Evolutionary conservation across 2,113 vertebrate species (phyloP).

Genomic region (Chrysochloris asiatica): DNA sequence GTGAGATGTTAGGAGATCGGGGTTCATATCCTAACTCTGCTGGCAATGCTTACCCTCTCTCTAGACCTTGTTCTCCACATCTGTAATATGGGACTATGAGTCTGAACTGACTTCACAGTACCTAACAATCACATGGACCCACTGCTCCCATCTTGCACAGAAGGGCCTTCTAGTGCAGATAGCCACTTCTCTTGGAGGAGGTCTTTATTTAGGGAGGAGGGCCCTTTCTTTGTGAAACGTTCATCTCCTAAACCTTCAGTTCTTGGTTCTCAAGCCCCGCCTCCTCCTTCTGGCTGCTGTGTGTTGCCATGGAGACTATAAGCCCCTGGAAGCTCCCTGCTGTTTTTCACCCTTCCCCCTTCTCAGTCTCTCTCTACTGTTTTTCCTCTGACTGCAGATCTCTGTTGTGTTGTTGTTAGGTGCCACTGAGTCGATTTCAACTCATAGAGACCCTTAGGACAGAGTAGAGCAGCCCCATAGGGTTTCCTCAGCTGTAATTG

Average conservation of each 20-base stretch:
- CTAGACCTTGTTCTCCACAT: neutral
- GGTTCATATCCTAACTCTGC: neutral
- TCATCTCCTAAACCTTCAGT: slow-evolving; percentile 34
- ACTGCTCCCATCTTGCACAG: too few relatives aligned
- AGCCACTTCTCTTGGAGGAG: neutral
- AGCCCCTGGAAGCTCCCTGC: slow-evolving; percentile 52
- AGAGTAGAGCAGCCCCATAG: neutral
- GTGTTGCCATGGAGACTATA: slow-evolving; percentile 70
- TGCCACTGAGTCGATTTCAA: neutral
- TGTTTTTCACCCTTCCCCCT: slow-evolving; percentile 41
- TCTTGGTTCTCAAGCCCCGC: neutral
- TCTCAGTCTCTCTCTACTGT: neutral
- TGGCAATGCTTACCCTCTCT: neutral
- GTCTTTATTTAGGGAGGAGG: neutral
- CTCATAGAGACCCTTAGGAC: neutral
- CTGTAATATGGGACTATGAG: neutral
- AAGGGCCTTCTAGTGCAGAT: neutral
- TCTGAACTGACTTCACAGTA: neutral
- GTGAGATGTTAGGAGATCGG: neutral
- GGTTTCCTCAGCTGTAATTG: neutral
- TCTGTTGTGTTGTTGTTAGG: neutral
- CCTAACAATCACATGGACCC: neutral
- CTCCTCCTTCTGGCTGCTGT: neutral
- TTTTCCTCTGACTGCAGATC: neutral
- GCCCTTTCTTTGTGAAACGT: slow-evolving; percentile 55